Percentiles rank a stretch among this genome's conserved stretches.
Conservation (phyloP, 2,888 invertebrate genomes). For the Chymomyza amoena region DNA sequence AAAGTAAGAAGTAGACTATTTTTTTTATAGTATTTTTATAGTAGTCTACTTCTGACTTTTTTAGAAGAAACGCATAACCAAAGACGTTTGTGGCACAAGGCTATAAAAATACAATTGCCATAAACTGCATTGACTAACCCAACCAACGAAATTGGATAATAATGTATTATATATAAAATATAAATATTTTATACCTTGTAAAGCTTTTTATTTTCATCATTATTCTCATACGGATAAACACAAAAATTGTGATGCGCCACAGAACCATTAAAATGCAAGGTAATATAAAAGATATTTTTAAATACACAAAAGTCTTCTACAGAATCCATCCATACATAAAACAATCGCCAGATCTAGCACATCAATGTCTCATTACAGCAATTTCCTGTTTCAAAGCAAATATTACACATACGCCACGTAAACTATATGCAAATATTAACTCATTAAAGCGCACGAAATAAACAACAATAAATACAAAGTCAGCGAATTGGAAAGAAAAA, state of each 20-base stretch:
- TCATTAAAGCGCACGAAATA: slow-evolving; percentile 55
- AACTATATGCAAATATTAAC: slow-evolving; percentile 61
- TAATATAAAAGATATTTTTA: background rate
- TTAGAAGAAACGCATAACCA: too few relatives aligned
- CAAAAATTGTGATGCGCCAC: background rate
- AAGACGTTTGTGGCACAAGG: too few relatives aligned
- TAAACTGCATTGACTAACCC: too few relatives aligned
- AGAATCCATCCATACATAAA: background rate
- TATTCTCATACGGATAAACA: background rate
- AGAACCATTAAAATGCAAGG: background rate
- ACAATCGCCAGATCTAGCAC: slow-evolving; percentile 17
- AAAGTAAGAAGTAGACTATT: too few relatives aligned
- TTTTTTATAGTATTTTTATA: too few relatives aligned
- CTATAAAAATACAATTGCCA: too few relatives aligned
- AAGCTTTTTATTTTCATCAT: background rate
- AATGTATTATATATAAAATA: background rate
- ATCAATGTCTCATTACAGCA: slow-evolving; percentile 24
- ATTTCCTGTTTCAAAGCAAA: slow-evolving; percentile 52
- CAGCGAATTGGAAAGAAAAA: slow-evolving; percentile 18
- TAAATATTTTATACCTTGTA: background rate
- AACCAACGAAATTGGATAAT: background rate
- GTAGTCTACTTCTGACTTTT: too few relatives aligned
- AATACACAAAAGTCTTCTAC: background rate
- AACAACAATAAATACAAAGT: background rate
- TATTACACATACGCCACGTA: slow-evolving; percentile 62